A percentile compares a stretch with the other conserved stretches of the same genome.
Evolutionary conservation across 2,797 vertebrate species (phyloP).

Genomic region (Muscicapa striata): DNA sequence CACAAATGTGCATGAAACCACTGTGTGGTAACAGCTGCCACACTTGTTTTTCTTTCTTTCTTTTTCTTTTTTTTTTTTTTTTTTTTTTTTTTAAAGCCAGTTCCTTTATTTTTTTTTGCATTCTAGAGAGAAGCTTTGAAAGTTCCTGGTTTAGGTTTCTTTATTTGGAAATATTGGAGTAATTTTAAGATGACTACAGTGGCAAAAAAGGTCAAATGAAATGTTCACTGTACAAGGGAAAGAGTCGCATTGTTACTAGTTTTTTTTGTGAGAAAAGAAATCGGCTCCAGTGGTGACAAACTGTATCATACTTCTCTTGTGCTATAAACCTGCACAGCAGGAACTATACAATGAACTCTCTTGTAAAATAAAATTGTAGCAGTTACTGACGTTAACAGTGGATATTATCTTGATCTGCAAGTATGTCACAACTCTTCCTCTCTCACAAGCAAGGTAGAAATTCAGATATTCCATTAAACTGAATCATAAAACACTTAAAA

Average conservation of each 20-base stretch:
- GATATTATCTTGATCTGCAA: background rate
- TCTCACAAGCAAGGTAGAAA: background rate
- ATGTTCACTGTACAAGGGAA: background rate
- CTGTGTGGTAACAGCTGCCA: background rate
- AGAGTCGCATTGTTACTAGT: background rate
- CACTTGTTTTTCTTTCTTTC: too few species aligned
- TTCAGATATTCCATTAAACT: background rate
- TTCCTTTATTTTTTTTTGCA: background rate
- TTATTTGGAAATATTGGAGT: slow-evolving; percentile 12
- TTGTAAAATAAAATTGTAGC: background rate
- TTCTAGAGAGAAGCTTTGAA: background rate
- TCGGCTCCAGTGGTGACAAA: background rate
- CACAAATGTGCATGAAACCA: background rate
- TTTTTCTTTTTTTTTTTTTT: background rate
- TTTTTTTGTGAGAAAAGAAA: background rate
- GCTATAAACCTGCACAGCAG: background rate
- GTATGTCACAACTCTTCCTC: background rate
- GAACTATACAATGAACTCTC: background rate
- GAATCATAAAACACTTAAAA: background rate
- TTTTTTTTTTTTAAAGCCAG: background rate
- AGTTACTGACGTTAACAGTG: background rate
- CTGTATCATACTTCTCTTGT: background rate
- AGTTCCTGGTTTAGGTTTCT: background rate
- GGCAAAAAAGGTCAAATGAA: background rate
- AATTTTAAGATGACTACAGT: background rate